Evolutionary conservation across 2,113 vertebrate species (phyloP), one percentile per base, ranked within the genome.

Genomic region (Grantiella picta): DNA sequence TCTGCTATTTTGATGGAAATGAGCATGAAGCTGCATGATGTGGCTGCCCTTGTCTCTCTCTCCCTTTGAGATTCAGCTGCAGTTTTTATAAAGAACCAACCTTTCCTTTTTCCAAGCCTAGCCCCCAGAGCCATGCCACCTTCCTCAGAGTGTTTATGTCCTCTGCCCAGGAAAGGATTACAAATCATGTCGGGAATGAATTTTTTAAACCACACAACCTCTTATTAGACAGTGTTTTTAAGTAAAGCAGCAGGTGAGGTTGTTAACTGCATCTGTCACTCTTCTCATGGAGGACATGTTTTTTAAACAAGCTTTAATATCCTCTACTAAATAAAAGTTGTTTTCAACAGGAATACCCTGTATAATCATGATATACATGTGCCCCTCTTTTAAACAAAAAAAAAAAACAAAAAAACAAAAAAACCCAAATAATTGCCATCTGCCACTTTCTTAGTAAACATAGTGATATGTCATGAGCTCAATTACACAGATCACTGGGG

Each of bases 371-470:
- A 86, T 60, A 40, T 40, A 68, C 5, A 0, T 7, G 4, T 81
- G 33, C 17, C 24, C 7, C 36, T 71, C 65, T 53, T 52, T 18
- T 29, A 45, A 31, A 4, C 7, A 3, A 54, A 69, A 57, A 63
- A 18, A 65, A 29, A 31, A 8, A 53, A 18, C 3, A 17, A 23
- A 40, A 20, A 9, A 33, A 40, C 27, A 25, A 4, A 33, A 40
- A n/a, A 25, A 4, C 2, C 5, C 31, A 42, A 57, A 9, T 66
- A 88, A 75, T 65, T 53, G n/a, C 92, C 90, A 94, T 81, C 94
- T 96, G 95, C 49, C 72, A 36, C 68, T 81, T 84, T 90, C 92
- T 75, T 56, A 38, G 90, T 83, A 97, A 94, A 94, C 61, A 86
- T 4, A 45, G 47, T 4, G 12, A 31, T 69, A 61, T 90, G 76